Evolutionary conservation across 2,888 invertebrate genomes (phyloP).

Genomic region (Keiferia lycopersicella): DNA sequence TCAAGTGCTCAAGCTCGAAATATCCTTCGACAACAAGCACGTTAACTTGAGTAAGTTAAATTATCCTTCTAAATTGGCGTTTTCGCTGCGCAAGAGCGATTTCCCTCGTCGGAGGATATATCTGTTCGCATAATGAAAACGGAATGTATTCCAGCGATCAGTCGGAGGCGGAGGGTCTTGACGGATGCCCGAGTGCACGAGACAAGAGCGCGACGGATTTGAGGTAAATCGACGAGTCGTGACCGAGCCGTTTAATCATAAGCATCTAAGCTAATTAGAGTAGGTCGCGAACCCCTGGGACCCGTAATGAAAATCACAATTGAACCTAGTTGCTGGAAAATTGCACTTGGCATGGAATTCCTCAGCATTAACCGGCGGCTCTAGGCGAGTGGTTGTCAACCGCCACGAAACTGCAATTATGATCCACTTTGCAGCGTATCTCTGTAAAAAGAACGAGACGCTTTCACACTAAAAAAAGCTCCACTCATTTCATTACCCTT

Average conservation of each 20-base stretch:
- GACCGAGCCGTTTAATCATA: conserved; percentile 77
- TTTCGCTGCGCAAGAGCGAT: conserved; percentile 32
- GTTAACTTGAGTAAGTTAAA: conserved; percentile 34
- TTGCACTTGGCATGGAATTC: conserved; percentile 69
- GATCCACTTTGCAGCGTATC: conserved; percentile 26
- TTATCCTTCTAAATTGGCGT: conserved; percentile 35
- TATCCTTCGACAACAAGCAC: conserved; percentile 40
- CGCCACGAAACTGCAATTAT: conserved; percentile 44
- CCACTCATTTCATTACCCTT: conserved; percentile 13
- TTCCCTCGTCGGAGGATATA: conserved; percentile 37
- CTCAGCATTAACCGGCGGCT: conserved; percentile 53
- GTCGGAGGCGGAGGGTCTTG: conserved; percentile 51
- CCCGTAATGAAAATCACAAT: conserved; percentile 77
- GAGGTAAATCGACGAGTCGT: conserved; percentile 76
- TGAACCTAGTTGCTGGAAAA: conserved; percentile 71
- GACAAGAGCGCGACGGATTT: conserved; percentile 70
- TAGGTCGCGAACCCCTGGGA: conserved; percentile 75
- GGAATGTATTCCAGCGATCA: conserved; percentile 46
- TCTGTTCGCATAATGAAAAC: conserved; percentile 45
- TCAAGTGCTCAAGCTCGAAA: conserved; percentile 44
- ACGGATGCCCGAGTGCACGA: conserved; percentile 65
- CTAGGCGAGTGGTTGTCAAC: conserved; percentile 46
- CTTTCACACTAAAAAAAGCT: conserved; percentile 24
- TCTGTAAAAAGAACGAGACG: conserved; percentile 22
- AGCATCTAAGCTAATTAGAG: conserved; percentile 78